Evolutionary conservation across 2,797 vertebrate genomes (phyloP).

Genomic region (Antrozous pallidus): DNA sequence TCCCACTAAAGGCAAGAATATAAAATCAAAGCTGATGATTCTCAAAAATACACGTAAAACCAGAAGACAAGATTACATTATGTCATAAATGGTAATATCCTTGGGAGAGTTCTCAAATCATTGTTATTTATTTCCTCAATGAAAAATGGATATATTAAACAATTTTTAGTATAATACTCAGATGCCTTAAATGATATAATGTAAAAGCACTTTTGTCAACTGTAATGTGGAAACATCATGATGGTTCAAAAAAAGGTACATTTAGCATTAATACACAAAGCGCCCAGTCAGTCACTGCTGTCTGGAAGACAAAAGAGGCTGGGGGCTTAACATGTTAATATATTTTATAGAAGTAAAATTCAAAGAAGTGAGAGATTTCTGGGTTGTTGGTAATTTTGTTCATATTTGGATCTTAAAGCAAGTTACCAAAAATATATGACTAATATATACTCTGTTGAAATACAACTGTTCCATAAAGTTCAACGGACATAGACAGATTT

Average conservation of each 20-base stretch:
- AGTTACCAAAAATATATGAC: slow-evolving; percentile 10
- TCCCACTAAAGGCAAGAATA: slow-evolving; percentile 88
- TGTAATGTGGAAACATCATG: background rate
- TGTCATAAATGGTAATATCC: background rate
- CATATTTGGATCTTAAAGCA: background rate
- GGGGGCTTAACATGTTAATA: background rate
- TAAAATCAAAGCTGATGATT: background rate
- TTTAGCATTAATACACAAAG: background rate
- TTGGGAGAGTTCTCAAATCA: background rate
- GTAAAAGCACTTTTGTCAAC: background rate
- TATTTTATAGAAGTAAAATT: background rate
- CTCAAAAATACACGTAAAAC: background rate
- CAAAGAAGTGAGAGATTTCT: background rate
- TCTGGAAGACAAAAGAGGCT: too few relatives aligned
- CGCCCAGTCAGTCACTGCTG: too few relatives aligned
- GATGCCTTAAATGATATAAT: background rate
- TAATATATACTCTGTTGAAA: background rate
- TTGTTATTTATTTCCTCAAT: slow-evolving; percentile 5
- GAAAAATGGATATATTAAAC: background rate
- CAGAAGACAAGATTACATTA: background rate
- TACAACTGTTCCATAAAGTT: background rate
- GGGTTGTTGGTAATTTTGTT: background rate
- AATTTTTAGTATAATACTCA: background rate
- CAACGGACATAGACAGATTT: background rate
- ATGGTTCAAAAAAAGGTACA: background rate